phyloP scores from a whole-genome alignment of 2,888 invertebrate species.

The Dynastes tityus region DNA sequence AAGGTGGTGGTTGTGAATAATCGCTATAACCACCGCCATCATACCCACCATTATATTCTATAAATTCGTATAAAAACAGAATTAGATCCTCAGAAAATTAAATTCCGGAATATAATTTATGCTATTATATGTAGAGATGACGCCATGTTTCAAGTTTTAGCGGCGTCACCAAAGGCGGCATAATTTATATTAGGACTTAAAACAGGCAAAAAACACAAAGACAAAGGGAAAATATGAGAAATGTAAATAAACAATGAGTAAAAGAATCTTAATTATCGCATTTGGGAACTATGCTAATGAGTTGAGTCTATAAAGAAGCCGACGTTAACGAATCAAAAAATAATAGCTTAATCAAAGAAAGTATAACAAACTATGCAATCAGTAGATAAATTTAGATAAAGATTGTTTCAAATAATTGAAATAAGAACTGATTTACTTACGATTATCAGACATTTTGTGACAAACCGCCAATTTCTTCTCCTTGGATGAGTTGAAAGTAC shows the following conservation, averaged over 20 bases:
- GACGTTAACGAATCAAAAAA: constrained; percentile 6
- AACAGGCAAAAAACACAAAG: neutral
- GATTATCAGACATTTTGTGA: constrained; percentile 48
- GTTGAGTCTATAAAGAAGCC: neutral
- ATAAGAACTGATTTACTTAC: constrained; percentile 51
- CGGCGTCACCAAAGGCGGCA: neutral
- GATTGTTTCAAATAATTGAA: constrained; percentile 23
- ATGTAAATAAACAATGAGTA: constrained; percentile 20
- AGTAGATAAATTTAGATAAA: neutral
- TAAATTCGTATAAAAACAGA: constrained; percentile 13
- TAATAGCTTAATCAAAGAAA: constrained; percentile 22
- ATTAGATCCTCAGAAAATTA: too few relatives aligned
- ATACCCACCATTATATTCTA: constrained; percentile 58
- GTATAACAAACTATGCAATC: neutral
- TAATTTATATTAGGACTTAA: constrained; percentile 6
- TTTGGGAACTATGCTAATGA: too few relatives aligned
- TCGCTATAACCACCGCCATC: constrained; percentile 62
- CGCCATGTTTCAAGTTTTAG: too few relatives aligned
- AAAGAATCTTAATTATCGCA: neutral
- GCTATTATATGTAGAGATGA: too few relatives aligned
- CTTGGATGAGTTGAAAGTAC: neutral
- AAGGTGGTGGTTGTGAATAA: constrained; percentile 67
- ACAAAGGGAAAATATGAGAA: constrained; percentile 2
- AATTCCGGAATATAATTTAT: neutral
- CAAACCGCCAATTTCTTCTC: neutral